Conservation (phyloP, 2,888 invertebrate genomes). For the Cerceris rybyensis region DNA sequence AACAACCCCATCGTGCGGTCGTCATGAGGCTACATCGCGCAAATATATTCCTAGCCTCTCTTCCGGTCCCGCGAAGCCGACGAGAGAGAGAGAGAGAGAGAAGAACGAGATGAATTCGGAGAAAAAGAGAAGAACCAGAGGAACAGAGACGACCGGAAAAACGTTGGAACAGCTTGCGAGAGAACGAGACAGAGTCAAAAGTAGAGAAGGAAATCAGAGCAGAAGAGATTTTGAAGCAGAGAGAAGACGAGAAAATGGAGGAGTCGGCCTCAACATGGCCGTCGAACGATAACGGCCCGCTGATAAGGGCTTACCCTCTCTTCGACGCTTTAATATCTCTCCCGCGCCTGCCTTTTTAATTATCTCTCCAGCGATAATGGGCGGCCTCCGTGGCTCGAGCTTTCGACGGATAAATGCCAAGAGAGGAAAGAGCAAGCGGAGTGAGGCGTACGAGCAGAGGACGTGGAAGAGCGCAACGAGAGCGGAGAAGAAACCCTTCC, state of each 20-base stretch:
- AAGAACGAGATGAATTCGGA: slow-evolving; percentile 1
- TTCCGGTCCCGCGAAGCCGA: slow-evolving; percentile 52
- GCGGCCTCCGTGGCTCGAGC: slow-evolving; percentile 67
- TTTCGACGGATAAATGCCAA: slow-evolving; percentile 72
- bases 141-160: too few relatives aligned
- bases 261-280: slow-evolving; percentile 65
- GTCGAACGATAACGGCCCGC: slow-evolving; percentile 75
- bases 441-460: slow-evolving; percentile 7
- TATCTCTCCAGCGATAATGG: slow-evolving; percentile 77
- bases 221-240: not conserved
- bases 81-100: slow-evolving; percentile 14
- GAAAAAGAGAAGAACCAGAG: too few relatives aligned
- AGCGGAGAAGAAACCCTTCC: slow-evolving; percentile 51
- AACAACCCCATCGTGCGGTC: slow-evolving; percentile 64
- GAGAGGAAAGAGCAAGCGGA: slow-evolving; percentile 40
- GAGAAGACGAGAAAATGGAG: too few relatives aligned
- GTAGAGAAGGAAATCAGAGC: not conserved
- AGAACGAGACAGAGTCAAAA: slow-evolving; percentile 3
- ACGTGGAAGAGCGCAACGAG: slow-evolving; percentile 13
- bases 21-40: slow-evolving; percentile 63
- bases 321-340: slow-evolving; percentile 70
- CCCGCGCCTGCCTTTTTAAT: slow-evolving; percentile 76
- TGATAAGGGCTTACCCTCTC: slow-evolving; percentile 74
- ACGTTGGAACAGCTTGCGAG: too few relatives aligned
- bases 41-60: slow-evolving; percentile 64